Evolutionary conservation across 2,888 invertebrate species (phyloP), one percentile per base, ranked within the genome.

Genomic region (Aethes cnicana): DNA sequence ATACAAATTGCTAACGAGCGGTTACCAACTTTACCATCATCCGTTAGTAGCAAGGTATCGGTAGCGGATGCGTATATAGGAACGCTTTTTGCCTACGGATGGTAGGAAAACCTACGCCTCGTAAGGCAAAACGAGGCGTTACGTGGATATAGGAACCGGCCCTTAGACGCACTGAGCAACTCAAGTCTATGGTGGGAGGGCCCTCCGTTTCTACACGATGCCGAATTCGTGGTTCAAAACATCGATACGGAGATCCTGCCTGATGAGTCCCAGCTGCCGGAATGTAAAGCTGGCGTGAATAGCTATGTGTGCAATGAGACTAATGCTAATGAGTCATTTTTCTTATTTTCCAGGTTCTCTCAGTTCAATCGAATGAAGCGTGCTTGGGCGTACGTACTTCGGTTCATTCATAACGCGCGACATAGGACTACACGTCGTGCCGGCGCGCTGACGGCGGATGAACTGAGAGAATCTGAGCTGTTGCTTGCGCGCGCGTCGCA

Each of bases 261-360:
- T 35, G 37, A 44, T 16, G 37, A 35, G n/a, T 35, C 20, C 1
- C 35, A 20, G 9, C n/a, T 20, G n/a, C 20, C 20, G 2, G 30
- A 20, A 8, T 8, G 16, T 7, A 35, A 18, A n/a, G 1, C 9
- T 21, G 4, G n/a, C 3, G 20, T 6, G 4, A 18, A 1, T 4
- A 9, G 3, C 8, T 6, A 9, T 8, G 9, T 5, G 8, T 35
- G 18, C 5, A 4, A 14, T 11, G 8, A 18, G 16, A 39, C 32
- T 18, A 17, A 35, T 23, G 46, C 9, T 12, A 7, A 20, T n/a
- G 7, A 26, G 9, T 18, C 32, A 25, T 44, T 47, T 16, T 46
- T 54, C 44, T 11, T 30, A 9, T 56, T 56, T 26, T 16, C 11
- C 6, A 43, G 48, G 5, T 57, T 54, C 26, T 57, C 54, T 37